Evolutionary conservation across 1,140 invertebrate genomes (phyloP), one percentile per base, ranked within the genome.

Genomic region (Dreissena rostriformis): DNA sequence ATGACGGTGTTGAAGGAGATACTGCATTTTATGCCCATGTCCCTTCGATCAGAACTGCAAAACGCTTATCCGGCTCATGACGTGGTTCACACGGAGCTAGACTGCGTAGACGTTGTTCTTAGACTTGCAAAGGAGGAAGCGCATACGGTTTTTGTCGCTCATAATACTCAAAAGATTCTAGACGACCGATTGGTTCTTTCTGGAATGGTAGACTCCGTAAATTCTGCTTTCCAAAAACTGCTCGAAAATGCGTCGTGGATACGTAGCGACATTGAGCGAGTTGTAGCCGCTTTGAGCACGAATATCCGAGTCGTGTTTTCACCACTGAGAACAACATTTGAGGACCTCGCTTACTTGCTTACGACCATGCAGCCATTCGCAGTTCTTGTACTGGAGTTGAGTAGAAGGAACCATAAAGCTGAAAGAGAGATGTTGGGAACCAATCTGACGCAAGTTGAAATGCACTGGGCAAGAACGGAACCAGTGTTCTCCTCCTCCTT

Each of bases 111-210:
- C 1, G 11, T 39, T 17, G 66, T 67, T n/a, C 39, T 71, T n/a
- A 28, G 63, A n/a, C 52, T 80, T 19, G 78, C 78, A 7, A 39
- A 52, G 24, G 78, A 80, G 39, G 78, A 80, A 28, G 61, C 71
- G n/a, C 78, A 80, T 19, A 55, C 78, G 11, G n/a, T 71, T 49
- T 80, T 68, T n/a, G 53, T 80, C n/a, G 66, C 49, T 28, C 66
- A 72, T 29, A 57, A 19, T 22, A 57, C 78, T 12, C 66, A 71
- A 28, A 57, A 29, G n/a, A 39, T 63, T 17, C 26, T 80, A 61
- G 29, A 61, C 15, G 65, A 61, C n/a, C 51, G 78, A 26, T 28
- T 57, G 11, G 53, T 28, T 24, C 24, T 71, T 28, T 55, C 66
- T 8, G 26, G 52, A 22, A 1, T 80, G 12, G 22, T 71, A 19